These are phyloP conservation scores for Drosophila santomea DNA, from an alignment of 1,140 invertebrate genomes.

Conservation along the genomic window DNA sequence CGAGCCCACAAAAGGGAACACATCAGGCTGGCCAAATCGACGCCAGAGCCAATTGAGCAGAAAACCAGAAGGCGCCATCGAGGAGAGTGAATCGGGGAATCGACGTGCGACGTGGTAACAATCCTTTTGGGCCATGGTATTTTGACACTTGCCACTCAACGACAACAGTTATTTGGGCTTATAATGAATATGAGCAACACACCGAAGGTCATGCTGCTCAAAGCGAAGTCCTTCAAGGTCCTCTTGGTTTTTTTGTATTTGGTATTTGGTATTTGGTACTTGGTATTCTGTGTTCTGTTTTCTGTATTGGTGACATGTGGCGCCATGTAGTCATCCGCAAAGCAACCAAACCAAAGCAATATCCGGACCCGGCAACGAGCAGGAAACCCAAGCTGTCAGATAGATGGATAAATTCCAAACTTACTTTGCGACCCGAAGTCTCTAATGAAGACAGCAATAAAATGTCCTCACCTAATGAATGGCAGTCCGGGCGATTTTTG, in stretches of 20 bases:
- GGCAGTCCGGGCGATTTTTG: constrained; percentile 25
- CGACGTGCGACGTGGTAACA: constrained; percentile 14
- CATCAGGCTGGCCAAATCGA: constrained; percentile 35
- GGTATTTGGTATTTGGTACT: too few relatives aligned
- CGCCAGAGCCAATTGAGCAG: constrained; percentile 81
- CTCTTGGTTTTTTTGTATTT: not conserved
- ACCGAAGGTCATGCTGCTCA: constrained; percentile 65
- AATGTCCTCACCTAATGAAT: constrained; percentile 52
- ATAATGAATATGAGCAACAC: constrained; percentile 83
- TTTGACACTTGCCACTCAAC: constrained; percentile 77
- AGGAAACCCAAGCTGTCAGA: constrained; percentile 17
- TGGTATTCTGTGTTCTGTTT: not conserved
- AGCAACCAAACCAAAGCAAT: constrained; percentile 52
- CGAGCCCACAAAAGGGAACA: constrained; percentile 32
- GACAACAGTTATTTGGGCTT: constrained; percentile 83
- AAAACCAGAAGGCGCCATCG: constrained; percentile 83
- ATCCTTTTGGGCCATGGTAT: constrained; percentile 60
- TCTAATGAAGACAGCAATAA: constrained; percentile 58
- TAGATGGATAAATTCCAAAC: constrained; percentile 20
- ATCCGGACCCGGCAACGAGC: constrained; percentile 51
- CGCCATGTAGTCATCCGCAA: constrained; percentile 44
- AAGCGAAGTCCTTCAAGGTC: constrained; percentile 62
- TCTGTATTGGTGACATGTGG: constrained; percentile 58
- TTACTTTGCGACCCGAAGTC: constrained; percentile 45
- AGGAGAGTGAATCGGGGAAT: constrained; percentile 9